Base-by-base conservation (phyloP, 2,113 vertebrate species). In the Perca flavescens region DNA sequence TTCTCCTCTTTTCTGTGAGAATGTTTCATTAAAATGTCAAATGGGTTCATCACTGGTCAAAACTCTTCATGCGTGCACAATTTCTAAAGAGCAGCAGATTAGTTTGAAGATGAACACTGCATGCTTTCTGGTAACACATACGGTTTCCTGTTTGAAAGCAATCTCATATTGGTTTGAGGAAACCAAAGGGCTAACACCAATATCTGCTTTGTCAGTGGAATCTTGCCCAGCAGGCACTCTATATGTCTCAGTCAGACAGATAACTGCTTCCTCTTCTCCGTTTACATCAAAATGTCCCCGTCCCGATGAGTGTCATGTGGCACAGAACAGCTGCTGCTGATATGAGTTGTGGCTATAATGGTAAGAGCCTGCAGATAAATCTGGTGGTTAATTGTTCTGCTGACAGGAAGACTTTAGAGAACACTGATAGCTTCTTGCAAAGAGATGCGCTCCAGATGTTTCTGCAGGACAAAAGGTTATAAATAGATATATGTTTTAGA, bases 311-410 rank as follows among this genome's bases (percentile, higher is more conserved):
- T 8, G 49, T 79, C 4, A 5, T 6, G 46, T 46, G 46, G 22
- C 15, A 2, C 58, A 47, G 66, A 74, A 57, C 54, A 54, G 36
- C 8, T 21, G 68, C 46, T 9, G 58, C 66, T 67, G 67, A 69
- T 84, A 63, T n/a, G 50, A 47, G 4, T 5, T 25, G 65, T 61
- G 75, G 50, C 19, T 28, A 34, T 28, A 36, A 34, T 16, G n/a
- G 62, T 68, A 68, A 21, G 46, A 15, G 49, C 56, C 2, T 56
- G 31, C n/a, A 81, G 82, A 88, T 80, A 82, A 46, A 79, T 77
- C 68, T 79, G 1, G 52, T 76, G 83, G 83, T 83, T 80, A 75
- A 86, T 72, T 82, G 77, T 85, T 89, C 40, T 65, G 67, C 74
- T 73, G 80, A 78, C 77, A 81, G 74, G 36, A 79, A 80, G 6